A percentile compares a stretch with the other conserved stretches of the same genome.
Conservation (phyloP, 2,797 vertebrate genomes). For the Rhynchotus rufescens region DNA sequence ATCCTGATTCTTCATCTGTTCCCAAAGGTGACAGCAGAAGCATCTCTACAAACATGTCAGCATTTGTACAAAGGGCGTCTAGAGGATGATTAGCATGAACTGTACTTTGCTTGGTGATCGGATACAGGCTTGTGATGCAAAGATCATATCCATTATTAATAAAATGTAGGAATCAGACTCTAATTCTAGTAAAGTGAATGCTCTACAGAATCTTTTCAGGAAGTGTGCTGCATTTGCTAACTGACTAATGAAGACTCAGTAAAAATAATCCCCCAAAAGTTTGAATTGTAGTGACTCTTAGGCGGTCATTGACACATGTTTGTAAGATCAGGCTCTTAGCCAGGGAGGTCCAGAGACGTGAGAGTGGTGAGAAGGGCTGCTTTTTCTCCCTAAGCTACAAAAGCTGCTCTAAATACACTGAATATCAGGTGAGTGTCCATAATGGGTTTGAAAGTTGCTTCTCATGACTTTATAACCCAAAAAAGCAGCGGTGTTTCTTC, state of each 20-base stretch:
- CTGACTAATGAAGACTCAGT: neutral
- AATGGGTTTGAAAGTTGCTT: neutral
- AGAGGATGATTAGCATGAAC: neutral
- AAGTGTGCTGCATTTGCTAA: neutral
- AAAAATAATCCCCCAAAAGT: neutral
- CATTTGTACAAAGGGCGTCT: neutral
- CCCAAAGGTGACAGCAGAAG: neutral
- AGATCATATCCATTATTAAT: neutral
- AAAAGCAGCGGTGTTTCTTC: neutral
- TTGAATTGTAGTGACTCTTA: neutral
- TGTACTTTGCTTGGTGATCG: neutral
- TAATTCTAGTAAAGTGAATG: neutral
- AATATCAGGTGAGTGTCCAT: neutral
- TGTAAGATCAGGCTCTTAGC: neutral
- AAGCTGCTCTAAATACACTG: neutral
- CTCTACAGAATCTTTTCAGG: neutral
- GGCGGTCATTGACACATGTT: neutral
- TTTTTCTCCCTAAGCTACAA: neutral
- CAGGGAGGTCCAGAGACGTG: neutral
- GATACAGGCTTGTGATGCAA: neutral
- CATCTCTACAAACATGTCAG: neutral
- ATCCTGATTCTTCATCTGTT: neutral
- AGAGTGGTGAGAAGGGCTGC: neutral
- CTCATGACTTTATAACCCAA: rapidly evolving
- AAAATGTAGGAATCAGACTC: neutral